Conservation (phyloP, 1,140 invertebrate species). For the Eulimnadia texana region DNA sequence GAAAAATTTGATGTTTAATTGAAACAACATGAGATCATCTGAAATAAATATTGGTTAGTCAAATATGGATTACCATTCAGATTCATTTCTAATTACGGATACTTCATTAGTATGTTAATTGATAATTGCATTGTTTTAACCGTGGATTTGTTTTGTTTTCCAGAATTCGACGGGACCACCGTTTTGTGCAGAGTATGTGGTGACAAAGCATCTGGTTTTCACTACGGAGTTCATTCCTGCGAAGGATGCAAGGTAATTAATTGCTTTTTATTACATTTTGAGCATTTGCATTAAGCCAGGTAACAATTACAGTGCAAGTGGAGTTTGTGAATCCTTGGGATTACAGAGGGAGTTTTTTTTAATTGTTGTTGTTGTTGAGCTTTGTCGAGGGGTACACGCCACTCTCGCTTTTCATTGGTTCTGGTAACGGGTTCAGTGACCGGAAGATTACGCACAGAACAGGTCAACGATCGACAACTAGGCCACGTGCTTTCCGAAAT, state of each 20-base stretch:
- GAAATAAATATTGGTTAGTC: too few species aligned
- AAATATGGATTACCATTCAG: too few species aligned
- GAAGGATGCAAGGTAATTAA: constrained; percentile 97
- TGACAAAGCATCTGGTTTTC: constrained; percentile 96
- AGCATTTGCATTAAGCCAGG: too few species aligned
- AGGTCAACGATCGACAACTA: not conserved
- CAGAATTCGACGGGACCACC: constrained; percentile 98
- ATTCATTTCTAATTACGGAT: too few species aligned
- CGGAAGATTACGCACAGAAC: not conserved
- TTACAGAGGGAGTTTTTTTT: too few species aligned
- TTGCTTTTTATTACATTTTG: not conserved
- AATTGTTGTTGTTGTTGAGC: too few species aligned
- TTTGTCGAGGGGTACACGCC: not conserved
- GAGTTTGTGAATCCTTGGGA: too few species aligned
- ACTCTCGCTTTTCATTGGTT: not conserved
- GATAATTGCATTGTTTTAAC: too few species aligned
- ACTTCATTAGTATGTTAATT: too few species aligned
- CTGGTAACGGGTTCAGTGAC: not conserved
- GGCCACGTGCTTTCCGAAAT: not conserved
- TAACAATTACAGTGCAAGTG: too few species aligned
- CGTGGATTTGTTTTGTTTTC: too few species aligned
- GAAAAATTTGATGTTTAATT: not conserved
- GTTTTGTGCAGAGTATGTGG: constrained; percentile 97
- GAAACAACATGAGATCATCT: too few species aligned
- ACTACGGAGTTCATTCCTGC: constrained; percentile 98